These are phyloP conservation scores for Tetranychus piercei DNA, from an alignment of 2,888 invertebrate genomes.

Conservation along the genomic window DNA sequence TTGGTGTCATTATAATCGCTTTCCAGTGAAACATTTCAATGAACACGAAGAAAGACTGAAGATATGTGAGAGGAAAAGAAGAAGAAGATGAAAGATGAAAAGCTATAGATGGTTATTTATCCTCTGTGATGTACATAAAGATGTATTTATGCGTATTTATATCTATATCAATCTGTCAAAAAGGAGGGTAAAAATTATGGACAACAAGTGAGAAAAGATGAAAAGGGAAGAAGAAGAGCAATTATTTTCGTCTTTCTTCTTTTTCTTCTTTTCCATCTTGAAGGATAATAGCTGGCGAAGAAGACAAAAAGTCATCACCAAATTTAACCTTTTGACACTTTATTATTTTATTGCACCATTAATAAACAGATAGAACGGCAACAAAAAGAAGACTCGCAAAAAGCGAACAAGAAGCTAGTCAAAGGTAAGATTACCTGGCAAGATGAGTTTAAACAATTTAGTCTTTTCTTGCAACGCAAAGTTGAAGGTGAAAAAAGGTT, in stretches of 20 bases:
- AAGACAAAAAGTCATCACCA: not conserved
- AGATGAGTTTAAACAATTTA: too few relatives aligned
- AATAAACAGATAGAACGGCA: too few relatives aligned
- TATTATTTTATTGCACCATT: not conserved
- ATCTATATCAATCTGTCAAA: constrained; percentile 1
- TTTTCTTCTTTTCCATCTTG: not conserved
- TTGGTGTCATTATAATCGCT: not conserved
- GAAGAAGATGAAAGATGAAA: not conserved
- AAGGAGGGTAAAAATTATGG: not conserved
- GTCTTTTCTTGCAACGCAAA: too few relatives aligned
- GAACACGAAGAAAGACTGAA: not conserved
- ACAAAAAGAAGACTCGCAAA: too few relatives aligned
- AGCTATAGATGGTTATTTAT: not conserved
- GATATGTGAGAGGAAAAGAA: not conserved
- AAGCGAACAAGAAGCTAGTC: too few relatives aligned
- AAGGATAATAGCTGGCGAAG: not conserved
- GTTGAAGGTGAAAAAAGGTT: too few relatives aligned
- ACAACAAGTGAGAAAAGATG: not conserved
- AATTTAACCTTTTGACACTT: not conserved
- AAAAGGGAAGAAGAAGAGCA: not conserved
- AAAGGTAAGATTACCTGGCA: too few relatives aligned
- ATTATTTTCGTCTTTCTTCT: too few relatives aligned
- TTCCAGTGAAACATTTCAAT: not conserved
- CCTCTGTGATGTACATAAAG: too few relatives aligned
- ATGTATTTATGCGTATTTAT: not conserved